A percentile compares a stretch with the other conserved stretches of the same genome.
phyloP scores from a whole-genome alignment of 2,888 invertebrate genomes.

The Melipona bicolor region DNA sequence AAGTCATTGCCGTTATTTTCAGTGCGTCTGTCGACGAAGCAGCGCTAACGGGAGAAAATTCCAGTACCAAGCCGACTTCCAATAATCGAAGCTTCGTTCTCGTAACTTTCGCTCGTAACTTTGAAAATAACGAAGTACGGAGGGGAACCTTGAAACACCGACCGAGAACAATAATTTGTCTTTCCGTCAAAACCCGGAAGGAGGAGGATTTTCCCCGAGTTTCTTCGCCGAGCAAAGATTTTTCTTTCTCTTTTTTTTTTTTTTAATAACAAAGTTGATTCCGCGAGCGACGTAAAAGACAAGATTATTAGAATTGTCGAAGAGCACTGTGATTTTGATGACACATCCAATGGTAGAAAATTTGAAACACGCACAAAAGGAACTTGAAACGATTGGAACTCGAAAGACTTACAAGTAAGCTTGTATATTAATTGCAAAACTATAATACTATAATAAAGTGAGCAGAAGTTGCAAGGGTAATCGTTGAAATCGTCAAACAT shows the following conservation, averaged over 20 bases:
- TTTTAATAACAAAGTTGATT: neutral
- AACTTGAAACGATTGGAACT: neutral
- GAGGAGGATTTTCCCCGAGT: neutral
- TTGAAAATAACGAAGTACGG: slow-evolving; percentile 14
- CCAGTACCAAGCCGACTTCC: slow-evolving; percentile 10
- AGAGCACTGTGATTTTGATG: slow-evolving; percentile 14
- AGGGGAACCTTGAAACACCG: neutral
- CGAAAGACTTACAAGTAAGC: neutral
- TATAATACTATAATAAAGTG: neutral
- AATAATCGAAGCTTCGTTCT: slow-evolving; percentile 6
- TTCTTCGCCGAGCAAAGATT: neutral
- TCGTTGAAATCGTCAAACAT: too few species aligned
- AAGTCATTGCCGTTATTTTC: slow-evolving; percentile 30
- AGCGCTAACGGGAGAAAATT: slow-evolving; percentile 20
- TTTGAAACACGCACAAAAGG: neutral
- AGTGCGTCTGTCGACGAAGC: slow-evolving; percentile 32
- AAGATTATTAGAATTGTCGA: neutral
- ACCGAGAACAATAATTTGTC: slow-evolving; percentile 6
- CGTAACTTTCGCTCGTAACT: slow-evolving; percentile 31
- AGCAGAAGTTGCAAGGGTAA: neutral
- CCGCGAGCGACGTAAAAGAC: too few species aligned
- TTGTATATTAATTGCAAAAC: neutral
- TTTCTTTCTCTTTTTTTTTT: neutral
- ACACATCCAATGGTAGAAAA: neutral
- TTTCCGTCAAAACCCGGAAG: neutral